Conservation (phyloP, 1,140 invertebrate genomes). For the Drosophila takahashii region DNA sequence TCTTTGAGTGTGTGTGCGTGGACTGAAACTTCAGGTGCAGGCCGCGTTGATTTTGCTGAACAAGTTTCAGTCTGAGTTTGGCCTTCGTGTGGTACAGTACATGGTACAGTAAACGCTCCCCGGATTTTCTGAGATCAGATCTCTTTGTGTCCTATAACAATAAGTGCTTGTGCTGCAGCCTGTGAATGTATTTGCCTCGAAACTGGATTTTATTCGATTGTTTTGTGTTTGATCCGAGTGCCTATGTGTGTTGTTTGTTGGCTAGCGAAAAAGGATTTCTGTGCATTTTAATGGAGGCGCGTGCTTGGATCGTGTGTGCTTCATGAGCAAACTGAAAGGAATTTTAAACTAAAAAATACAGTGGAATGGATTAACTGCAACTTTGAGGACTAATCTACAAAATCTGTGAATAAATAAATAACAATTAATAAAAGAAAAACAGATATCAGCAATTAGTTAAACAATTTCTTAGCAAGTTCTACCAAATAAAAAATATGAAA, state of each 20-base stretch:
- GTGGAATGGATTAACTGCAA: constrained; percentile 22
- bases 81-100: constrained; percentile 76
- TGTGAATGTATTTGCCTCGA: constrained; percentile 40
- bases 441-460: background rate
- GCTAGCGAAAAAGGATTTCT: constrained; percentile 35
- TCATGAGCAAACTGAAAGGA: constrained; percentile 21
- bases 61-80: constrained; percentile 84
- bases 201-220: constrained; percentile 61
- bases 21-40: constrained; percentile 76
- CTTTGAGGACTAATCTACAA: constrained; percentile 6
- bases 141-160: constrained; percentile 36
- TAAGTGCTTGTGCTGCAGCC: too few species aligned
- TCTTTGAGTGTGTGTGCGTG: constrained; percentile 44
- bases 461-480: background rate
- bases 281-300: constrained; percentile 51
- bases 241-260: constrained; percentile 20
- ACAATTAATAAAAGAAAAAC: background rate
- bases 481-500: background rate
- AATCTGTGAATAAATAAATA: constrained; percentile 1
- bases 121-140: constrained; percentile 36
- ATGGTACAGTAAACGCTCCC: constrained; percentile 82
- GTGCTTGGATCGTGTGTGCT: constrained; percentile 43
- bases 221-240: constrained; percentile 33
- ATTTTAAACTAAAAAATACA: constrained; percentile 18
- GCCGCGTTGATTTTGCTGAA: constrained; percentile 77